Base-by-base conservation (phyloP, 1,140 invertebrate genomes). In the Apis dorsata region DNA sequence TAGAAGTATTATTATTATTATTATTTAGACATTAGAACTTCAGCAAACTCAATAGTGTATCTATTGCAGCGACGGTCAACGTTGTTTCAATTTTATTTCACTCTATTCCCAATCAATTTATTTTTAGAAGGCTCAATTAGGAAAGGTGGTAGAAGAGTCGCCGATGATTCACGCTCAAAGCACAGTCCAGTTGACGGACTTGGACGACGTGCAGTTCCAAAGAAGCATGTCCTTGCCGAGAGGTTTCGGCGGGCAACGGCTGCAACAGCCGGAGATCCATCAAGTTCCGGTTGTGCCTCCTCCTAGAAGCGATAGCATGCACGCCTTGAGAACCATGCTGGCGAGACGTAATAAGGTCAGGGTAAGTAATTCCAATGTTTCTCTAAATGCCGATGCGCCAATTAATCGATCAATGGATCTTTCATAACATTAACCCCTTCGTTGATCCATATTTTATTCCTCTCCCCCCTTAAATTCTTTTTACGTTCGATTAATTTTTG, bases 141-240 rank as follows among this genome's bases (percentile, higher is more conserved):
- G 91, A 49, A 90, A 89, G 68, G 93, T 93, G 12, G 74, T 92
- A 19, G 92, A 93, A 74, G 91, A 92, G 63, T 85, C 89, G 7
- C 83, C 92, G 28, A 91, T 92, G 28, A 80, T 90, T 51, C 92
- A 92, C 66, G 90, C 92, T 1, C 92, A 93, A 74, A 92, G 92
- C 83, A 93, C 86, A 17, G 88, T 90, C 19, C 92, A 93, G 62
- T 68, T 92, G 17, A 87, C 91, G 21, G 92, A 93, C 21, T 79
- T 93, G n/a, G 92, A 92, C 60, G 92, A 93, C 21, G 83, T 89
- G 66, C 91, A 93, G 24, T 93, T 93, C 77, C 92, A 93, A 81
- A 86, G 92, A 34, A 93, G 92, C 84, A 93, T 94, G 93, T 94
- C 94, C 15, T 84, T 94, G 19, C 94, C 94, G 10, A 88, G 94